Evolutionary conservation across 2,797 vertebrate species (phyloP).

Genomic region (Decapterus maruadsi): DNA sequence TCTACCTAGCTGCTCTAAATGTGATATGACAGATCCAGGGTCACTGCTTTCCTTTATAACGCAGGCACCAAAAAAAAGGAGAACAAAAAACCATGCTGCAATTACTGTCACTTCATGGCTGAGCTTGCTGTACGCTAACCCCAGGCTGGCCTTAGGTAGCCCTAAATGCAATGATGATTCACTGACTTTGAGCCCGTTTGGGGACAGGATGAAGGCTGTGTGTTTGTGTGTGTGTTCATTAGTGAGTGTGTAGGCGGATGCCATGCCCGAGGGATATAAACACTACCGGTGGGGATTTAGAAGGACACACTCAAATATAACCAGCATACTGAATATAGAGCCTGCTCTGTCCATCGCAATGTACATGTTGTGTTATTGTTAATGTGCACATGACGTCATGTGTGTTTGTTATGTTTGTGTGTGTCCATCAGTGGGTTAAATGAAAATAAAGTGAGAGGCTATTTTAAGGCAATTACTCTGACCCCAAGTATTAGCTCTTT

Average conservation of each 20-base stretch:
- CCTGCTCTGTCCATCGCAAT: constrained; percentile 24
- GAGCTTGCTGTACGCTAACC: constrained; percentile 44
- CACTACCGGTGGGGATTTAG: constrained; percentile 45
- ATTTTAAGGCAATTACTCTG: constrained; percentile 74
- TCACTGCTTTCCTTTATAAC: constrained; percentile 65
- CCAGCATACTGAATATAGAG: constrained; percentile 21
- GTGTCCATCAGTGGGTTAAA: constrained; percentile 53
- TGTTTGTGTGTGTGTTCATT: constrained; percentile 23
- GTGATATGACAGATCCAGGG: constrained; percentile 62
- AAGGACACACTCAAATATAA: constrained; percentile 39
- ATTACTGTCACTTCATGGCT: constrained; percentile 63
- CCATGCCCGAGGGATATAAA: constrained; percentile 30
- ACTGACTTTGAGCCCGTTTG: constrained; percentile 50
- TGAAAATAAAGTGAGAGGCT: constrained; percentile 67
- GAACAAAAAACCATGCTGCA: constrained; percentile 37
- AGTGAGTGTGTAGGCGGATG: constrained; percentile 24
- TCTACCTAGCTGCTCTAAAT: constrained; percentile 54
- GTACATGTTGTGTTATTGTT: constrained; percentile 19
- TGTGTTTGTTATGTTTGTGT: constrained; percentile 18
- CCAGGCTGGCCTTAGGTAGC: constrained; percentile 56
- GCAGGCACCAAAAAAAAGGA: constrained; percentile 49
- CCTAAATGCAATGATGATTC: constrained; percentile 66
- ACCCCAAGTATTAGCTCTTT: constrained; percentile 72
- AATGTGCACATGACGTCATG: not conserved
- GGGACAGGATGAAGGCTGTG: constrained; percentile 33